Percentiles rank a stretch among this genome's conserved stretches.
phyloP scores from a whole-genome alignment of 2,797 vertebrate species.

The Sciurus carolinensis region DNA sequence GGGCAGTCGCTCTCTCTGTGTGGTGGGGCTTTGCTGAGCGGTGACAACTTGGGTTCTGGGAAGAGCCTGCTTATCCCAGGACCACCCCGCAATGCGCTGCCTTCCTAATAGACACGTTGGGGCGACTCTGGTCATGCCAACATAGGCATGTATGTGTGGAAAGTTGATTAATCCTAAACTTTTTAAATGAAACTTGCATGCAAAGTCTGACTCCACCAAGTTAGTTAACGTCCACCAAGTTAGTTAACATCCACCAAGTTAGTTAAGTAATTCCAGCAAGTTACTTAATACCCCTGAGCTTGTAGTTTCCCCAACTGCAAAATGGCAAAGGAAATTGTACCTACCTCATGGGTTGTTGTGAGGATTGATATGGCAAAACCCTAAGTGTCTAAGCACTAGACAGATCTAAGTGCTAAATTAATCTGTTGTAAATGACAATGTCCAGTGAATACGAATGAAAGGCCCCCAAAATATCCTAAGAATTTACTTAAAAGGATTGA shows the following conservation, averaged over 20 bases:
- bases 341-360: background rate
- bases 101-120: background rate
- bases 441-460: background rate
- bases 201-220: background rate
- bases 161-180: constrained; percentile 14
- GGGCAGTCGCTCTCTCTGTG: background rate
- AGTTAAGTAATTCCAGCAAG: background rate
- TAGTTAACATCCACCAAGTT: too few relatives aligned
- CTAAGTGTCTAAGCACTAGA: background rate
- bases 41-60: background rate
- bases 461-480: background rate
- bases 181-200: constrained; percentile 10
- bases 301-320: background rate
- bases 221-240: too few relatives aligned
- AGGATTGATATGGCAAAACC: background rate
- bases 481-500: constrained; percentile 41
- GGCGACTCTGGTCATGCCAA: constrained; percentile 29
- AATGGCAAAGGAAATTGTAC: background rate
- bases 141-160: background rate
- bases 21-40: background rate
- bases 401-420: background rate
- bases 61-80: background rate
- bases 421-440: background rate
- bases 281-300: background rate
- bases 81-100: background rate